Evolutionary conservation across 37 sponge, comb jelly and placozoan species (phyloP), one percentile per base, ranked within the genome.

Genomic region (Ephydatia muelleri): DNA sequence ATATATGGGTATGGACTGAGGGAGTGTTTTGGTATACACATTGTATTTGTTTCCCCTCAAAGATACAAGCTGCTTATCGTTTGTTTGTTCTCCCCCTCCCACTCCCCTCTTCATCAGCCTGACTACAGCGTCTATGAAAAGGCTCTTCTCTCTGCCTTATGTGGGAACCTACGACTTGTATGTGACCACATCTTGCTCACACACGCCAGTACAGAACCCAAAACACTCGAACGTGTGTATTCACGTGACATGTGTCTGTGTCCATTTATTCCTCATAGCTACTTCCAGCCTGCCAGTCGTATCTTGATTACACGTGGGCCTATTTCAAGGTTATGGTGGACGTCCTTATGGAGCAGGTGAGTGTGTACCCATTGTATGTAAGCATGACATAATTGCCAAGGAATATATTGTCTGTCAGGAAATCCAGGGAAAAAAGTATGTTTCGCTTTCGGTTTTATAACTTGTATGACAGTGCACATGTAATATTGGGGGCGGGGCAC

Each of bases 291-390:
- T 97, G 97, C 49, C 32, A 69, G 67, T 75, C 84, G 37, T 99
- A 96, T 94, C 49, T 80, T 81, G 99, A 99, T 77, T 88, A 87
- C 70, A 81, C 97, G 38, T 99, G 99, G 99, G 99, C 93, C 25
- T 91, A 92, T 67, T 91, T 89, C 72, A 99, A 92, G 73, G 90
- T 88, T 22, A 85, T 94, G 83, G 80, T 99, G 74, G 99, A 99
- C 72, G 92, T 94, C 38, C 72, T 68, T 11, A 88, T 89, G 13
- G 99, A 99, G 77, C 75, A 93, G 90, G 93, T 89, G 66, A 26
- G 83, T 65, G 77, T n/a, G n/a, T n/a, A n/a, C n/a, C n/a, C 12
- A 1, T n/a, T n/a, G n/a, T n/a, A n/a, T n/a, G n/a, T n/a, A n/a
- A n/a, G n/a, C n/a, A n/a, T n/a, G n/a, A n/a, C n/a, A n/a, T n/a